Evolutionary conservation across 2,797 vertebrate species (phyloP).

Genomic region (Leptoclinus maculatus): DNA sequence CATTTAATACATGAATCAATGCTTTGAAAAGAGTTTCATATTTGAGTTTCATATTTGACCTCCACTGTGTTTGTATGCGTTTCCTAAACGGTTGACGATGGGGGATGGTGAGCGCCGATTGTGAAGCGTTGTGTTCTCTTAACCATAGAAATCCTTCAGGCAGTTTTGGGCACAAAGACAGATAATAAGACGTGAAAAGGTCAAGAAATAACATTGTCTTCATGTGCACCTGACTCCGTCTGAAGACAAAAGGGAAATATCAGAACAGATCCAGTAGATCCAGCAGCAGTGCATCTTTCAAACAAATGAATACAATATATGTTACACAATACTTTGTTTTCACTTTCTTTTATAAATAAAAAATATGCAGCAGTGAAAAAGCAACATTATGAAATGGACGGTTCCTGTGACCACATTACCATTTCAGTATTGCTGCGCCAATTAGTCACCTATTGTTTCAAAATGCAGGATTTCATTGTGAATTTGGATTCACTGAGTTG

Average conservation of each 20-base stretch:
- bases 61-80: constrained; percentile 7
- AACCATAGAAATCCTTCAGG: constrained; percentile 50
- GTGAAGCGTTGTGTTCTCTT: constrained; percentile 41
- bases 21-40: background rate
- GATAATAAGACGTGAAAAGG: constrained; percentile 64
- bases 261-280: constrained; percentile 3
- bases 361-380: background rate
- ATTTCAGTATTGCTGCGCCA: background rate
- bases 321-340: background rate
- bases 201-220: constrained; percentile 63
- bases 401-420: background rate
- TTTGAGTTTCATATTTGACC: constrained; percentile 1
- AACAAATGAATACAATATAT: background rate
- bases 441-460: too few species aligned
- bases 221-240: constrained; percentile 44
- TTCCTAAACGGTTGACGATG: constrained; percentile 9
- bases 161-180: constrained; percentile 46
- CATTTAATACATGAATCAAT: background rate
- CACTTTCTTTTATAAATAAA: background rate
- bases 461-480: background rate
- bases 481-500: background rate
- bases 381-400: background rate
- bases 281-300: background rate
- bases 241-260: constrained; percentile 18
- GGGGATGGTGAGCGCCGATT: constrained; percentile 34